A percentile compares a stretch with the other conserved stretches of the same genome.
Evolutionary conservation across 1,140 invertebrate genomes (phyloP).

Genomic region (Phthorimaea operculella): DNA sequence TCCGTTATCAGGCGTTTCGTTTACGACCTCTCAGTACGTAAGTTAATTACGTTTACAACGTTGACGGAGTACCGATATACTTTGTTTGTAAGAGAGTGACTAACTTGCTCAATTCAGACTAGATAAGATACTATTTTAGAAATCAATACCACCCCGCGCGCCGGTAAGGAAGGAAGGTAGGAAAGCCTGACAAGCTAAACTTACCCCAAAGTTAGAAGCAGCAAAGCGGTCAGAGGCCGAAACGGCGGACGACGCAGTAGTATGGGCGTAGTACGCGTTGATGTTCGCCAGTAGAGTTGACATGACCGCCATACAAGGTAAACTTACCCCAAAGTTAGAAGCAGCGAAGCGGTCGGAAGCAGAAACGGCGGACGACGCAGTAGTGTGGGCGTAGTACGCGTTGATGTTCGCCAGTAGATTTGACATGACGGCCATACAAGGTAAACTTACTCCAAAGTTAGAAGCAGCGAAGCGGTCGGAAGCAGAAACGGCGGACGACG

Average conservation of each 20-base stretch:
- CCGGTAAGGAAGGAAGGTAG: too few relatives aligned
- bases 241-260: slow-evolving; percentile 97
- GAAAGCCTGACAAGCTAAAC: too few relatives aligned
- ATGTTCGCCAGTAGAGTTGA: slow-evolving; percentile 98
- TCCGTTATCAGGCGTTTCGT: too few relatives aligned
- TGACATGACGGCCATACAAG: slow-evolving; percentile 98
- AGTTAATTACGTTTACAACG: too few relatives aligned
- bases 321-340: slow-evolving; percentile 99
- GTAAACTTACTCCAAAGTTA: slow-evolving; percentile 98
- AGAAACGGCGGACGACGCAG: slow-evolving; percentile 97
- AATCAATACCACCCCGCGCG: too few relatives aligned
- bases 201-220: slow-evolving; percentile 99
- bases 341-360: slow-evolving; percentile 99
- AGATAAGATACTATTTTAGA: too few relatives aligned
- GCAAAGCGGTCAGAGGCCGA: slow-evolving; percentile 99
- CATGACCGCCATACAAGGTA: too few relatives aligned
- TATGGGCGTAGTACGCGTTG: slow-evolving; percentile 99
- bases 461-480: slow-evolving; percentile 99
- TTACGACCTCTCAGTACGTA: too few relatives aligned
- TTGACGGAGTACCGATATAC: too few relatives aligned
- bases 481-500: slow-evolving; percentile 96
- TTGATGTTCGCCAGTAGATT: slow-evolving; percentile 99
- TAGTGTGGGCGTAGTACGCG: slow-evolving; percentile 99
- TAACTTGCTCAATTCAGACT: too few relatives aligned
- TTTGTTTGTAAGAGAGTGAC: too few relatives aligned